Percentiles rank a stretch among this genome's conserved stretches.
Conservation (phyloP, 2,113 vertebrate genomes). For the Oxygymnocypris stewartii region DNA sequence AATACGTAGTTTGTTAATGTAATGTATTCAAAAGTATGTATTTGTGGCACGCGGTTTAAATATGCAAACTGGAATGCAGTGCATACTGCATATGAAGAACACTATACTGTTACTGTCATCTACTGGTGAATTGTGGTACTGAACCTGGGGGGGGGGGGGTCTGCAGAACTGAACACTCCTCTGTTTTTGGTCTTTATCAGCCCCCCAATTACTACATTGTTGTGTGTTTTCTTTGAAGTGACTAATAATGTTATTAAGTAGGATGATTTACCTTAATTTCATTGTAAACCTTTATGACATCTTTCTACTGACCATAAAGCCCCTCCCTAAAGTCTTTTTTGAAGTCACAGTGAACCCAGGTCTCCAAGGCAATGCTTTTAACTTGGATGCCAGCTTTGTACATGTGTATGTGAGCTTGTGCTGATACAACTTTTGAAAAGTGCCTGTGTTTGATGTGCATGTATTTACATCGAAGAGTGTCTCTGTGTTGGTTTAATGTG, state of each 20-base stretch:
- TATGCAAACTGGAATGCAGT: not conserved
- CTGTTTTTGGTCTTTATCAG: not conserved
- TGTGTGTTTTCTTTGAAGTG: not conserved
- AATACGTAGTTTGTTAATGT: not conserved
- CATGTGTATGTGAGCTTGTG: slow-evolving; percentile 5
- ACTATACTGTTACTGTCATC: slow-evolving; percentile 4
- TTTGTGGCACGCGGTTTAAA: not conserved
- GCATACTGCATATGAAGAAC: not conserved
- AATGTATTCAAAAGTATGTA: not conserved
- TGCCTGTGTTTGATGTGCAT: not conserved
- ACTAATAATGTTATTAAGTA: not conserved
- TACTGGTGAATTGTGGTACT: slow-evolving; percentile 10
- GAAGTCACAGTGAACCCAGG: slow-evolving; percentile 90
- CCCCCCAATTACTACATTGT: not conserved
- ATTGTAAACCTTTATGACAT: slow-evolving; percentile 25
- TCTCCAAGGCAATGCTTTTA: slow-evolving; percentile 72
- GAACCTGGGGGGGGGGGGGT: not conserved
- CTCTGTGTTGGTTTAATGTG: not conserved
- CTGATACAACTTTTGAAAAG: not conserved
- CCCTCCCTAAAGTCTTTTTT: slow-evolving; percentile 55
- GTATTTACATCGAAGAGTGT: not conserved
- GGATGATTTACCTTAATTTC: not conserved
- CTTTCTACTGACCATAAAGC: slow-evolving; percentile 30
- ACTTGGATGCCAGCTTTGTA: slow-evolving; percentile 56
- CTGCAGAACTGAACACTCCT: not conserved